A percentile compares a stretch with the other conserved stretches of the same genome.
phyloP scores from a whole-genome alignment of 2,888 invertebrate genomes.

The Alcis repandata region DNA sequence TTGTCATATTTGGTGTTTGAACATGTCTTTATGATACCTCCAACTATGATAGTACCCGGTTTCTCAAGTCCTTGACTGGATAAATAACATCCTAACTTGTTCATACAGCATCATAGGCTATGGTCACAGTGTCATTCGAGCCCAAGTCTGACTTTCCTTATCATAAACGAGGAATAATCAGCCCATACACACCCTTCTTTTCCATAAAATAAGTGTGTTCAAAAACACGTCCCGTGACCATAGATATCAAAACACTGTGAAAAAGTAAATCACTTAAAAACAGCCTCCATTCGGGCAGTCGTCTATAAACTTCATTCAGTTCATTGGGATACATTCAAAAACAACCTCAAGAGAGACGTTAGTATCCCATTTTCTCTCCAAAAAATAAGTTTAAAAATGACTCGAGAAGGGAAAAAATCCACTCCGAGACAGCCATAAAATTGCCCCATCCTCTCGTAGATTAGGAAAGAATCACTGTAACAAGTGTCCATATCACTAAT shows the following conservation, averaged over 20 bases:
- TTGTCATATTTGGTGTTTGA: neutral
- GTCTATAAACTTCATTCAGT: neutral
- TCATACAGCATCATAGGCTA: neutral
- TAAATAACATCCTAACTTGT: neutral
- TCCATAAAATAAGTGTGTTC: too few species aligned
- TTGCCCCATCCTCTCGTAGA: too few species aligned
- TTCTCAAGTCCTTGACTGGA: neutral
- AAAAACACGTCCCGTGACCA: too few species aligned
- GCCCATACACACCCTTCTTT: neutral
- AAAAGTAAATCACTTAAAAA: too few species aligned
- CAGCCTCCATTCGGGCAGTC: too few species aligned
- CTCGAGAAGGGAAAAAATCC: neutral
- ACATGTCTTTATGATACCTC: neutral
- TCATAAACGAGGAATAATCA: neutral
- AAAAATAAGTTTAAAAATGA: neutral
- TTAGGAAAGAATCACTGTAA: neutral
- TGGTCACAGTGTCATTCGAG: neutral
- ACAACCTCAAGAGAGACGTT: neutral
- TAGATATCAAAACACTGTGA: too few species aligned
- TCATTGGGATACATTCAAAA: neutral
- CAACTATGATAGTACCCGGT: neutral
- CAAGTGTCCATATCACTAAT: neutral
- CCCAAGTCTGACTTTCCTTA: neutral
- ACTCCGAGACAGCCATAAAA: neutral
- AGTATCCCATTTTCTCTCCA: neutral